phyloP scores from a whole-genome alignment of 1,140 invertebrate genomes.

The Drosophila azteca region DNA sequence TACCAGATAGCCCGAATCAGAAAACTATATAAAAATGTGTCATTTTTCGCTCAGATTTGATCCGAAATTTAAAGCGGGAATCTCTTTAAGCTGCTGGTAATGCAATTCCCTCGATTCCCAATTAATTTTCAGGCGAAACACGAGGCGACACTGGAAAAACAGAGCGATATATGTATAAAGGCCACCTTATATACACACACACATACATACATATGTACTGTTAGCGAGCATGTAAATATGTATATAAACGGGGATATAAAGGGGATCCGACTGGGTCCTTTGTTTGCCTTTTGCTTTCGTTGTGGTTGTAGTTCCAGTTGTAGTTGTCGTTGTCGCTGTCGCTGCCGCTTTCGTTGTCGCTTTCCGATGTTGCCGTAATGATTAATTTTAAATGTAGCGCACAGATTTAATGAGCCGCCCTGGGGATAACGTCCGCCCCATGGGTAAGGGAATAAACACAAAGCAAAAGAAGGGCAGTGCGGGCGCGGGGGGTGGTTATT shows the following conservation, averaged over 20 bases:
- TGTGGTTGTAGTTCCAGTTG: neutral
- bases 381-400: constrained; percentile 72
- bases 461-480: neutral
- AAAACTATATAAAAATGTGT: no score
- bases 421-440: constrained; percentile 27
- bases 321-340: constrained; percentile 16
- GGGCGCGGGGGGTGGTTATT: constrained; percentile 9
- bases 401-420: constrained; percentile 65
- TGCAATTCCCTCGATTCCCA: constrained; percentile 24
- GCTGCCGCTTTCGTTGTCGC: constrained; percentile 7
- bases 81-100: neutral
- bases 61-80: neutral
- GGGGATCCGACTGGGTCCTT: neutral
- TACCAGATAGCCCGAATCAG: no score
- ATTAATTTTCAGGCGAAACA: constrained; percentile 19
- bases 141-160: neutral
- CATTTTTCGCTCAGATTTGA: neutral
- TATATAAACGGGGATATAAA: neutral
- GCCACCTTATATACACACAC: constrained; percentile 1
- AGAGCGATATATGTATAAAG: no score
- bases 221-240: no score
- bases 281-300: constrained; percentile 22
- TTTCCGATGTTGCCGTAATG: constrained; percentile 44
- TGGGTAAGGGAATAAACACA: neutral
- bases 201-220: neutral